Base-by-base conservation (phyloP, 2,888 invertebrate species). In the Julus scanicus region DNA sequence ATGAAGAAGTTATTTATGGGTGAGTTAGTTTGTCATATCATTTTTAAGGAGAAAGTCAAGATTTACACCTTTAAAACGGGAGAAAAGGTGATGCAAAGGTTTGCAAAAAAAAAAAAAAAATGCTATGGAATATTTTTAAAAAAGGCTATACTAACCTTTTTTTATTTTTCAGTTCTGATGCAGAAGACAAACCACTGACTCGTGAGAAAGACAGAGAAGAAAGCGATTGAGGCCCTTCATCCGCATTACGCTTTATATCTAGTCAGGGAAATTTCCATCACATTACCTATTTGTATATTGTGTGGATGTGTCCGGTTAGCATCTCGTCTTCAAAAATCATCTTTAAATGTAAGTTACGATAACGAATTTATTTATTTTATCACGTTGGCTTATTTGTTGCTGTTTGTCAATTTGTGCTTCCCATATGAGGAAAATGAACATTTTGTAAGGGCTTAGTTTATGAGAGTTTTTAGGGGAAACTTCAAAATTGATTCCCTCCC, bases 1-100 rank as follows among this genome's bases (percentile, higher is more conserved):
- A 99, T 91, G 99, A 99, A 92, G 98, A 98, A 90, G 97, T 98
- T 11, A 96, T 98, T 91, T 98, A 98, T 92, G 98, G 98, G 93
- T 93, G 91, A 91, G 91, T 44, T 44, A 86, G 20, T 80, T 15
- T 29, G 20, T 44, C 44, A 44, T 44, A 44, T 44, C 44, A n/a
- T n/a, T n/a, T n/a, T n/a, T n/a, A n/a, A n/a, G n/a, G n/a, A n/a
- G n/a, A n/a, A n/a, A n/a, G n/a, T n/a, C n/a, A n/a, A n/a, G n/a
- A n/a, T n/a, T n/a, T n/a, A n/a, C n/a, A 44, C 44, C 44, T 44
- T 44, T 44, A 44, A 3, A 44, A 5, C 6, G 6, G 44, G 44
- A 44, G 44, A 6, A 5, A 5, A 44, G 44, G 4, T 44, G 6
- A 44, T 44, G n/a, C n/a, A n/a, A n/a, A 44, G 3, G 3, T 6